Evolutionary conservation across 2,797 vertebrate genomes (phyloP), one percentile per base, ranked within the genome.

Genomic region (Gastrophryne carolinensis): DNA sequence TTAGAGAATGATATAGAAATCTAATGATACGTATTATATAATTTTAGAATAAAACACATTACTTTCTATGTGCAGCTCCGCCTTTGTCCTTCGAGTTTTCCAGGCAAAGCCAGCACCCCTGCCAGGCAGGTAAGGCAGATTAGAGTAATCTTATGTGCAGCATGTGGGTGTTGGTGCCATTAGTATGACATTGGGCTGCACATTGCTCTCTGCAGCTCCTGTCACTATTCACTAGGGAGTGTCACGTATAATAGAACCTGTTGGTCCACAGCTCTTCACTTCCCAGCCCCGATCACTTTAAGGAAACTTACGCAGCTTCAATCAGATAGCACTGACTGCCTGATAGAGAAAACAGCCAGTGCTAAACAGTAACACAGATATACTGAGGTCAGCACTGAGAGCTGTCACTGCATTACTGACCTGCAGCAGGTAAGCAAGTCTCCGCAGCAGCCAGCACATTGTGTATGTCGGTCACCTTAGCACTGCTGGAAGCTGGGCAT

Each of bases 171-270:
- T 62, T 61, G 73, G 24, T 70, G 24, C 58, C 49, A 63, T 19
- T 34, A 30, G 61, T 74, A 30, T 66, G 34, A 73, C 11, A 60
- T 35, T 66, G 19, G 8, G 5, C 21, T 64, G 27, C 30, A 44
- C 23, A 39, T 4, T 52, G 24, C 32, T 53, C 32, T 12, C 15
- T n/a, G 44, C 47, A 60, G 27, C 44, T 69, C 61, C 47, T 58
- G 30, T 47, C 29, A 65, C 24, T 24, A n/a, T 2, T 47, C 39
- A 49, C 1, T 29, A 44, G 57, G 66, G 73, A 76, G 73, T 70
- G 73, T 60, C 73, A 69, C 24, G 53, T 23, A n/a, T 29, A n/a
- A 69, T n/a, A 54, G 57, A 76, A 76, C 66, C 65, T 68, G 73
- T 76, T 67, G 54, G 54, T 66, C 64, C 44, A 68, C 53, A 68